A percentile compares a stretch with the other conserved stretches of the same genome.
Conservation (phyloP, 2,113 vertebrate species). For the Telmatochromis brichardi region DNA sequence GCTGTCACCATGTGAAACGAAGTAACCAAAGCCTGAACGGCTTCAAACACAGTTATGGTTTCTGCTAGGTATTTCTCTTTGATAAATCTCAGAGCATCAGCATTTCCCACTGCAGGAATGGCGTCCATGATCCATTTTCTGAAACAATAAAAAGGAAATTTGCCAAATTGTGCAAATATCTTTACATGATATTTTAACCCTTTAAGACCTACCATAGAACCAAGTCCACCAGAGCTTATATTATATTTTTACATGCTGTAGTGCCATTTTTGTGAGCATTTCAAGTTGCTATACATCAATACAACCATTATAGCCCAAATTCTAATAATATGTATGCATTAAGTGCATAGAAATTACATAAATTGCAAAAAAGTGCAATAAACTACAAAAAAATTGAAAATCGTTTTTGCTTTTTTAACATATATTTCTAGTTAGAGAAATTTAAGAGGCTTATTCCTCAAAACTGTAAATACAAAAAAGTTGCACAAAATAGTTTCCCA, state of each 20-base stretch:
- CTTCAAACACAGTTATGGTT: constrained; percentile 63
- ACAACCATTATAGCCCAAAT: rapidly evolving
- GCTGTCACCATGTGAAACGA: constrained; percentile 71
- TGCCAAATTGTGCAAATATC: not conserved
- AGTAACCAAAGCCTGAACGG: constrained; percentile 58
- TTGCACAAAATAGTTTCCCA: too few species aligned
- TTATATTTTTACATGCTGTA: rapidly evolving
- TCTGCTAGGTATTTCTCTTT: constrained; percentile 61
- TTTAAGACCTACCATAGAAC: too few species aligned
- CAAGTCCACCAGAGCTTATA: too few species aligned
- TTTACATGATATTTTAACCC: not conserved
- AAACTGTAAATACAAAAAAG: too few species aligned
- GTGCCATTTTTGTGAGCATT: too few species aligned
- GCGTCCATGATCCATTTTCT: constrained; percentile 76
- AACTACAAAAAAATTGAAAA: too few species aligned
- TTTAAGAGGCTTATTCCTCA: too few species aligned
- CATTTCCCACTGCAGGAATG: constrained; percentile 61
- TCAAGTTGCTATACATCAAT: too few species aligned
- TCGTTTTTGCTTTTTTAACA: rapidly evolving
- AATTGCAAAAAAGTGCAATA: too few species aligned
- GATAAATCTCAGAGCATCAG: constrained; percentile 67
- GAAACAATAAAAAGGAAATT: not conserved
- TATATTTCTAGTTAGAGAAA: too few species aligned
- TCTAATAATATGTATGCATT: rapidly evolving
- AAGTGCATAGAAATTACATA: too few species aligned